Conservation (phyloP, 2,888 invertebrate species). For the Malthinus seriepunctatus region DNA sequence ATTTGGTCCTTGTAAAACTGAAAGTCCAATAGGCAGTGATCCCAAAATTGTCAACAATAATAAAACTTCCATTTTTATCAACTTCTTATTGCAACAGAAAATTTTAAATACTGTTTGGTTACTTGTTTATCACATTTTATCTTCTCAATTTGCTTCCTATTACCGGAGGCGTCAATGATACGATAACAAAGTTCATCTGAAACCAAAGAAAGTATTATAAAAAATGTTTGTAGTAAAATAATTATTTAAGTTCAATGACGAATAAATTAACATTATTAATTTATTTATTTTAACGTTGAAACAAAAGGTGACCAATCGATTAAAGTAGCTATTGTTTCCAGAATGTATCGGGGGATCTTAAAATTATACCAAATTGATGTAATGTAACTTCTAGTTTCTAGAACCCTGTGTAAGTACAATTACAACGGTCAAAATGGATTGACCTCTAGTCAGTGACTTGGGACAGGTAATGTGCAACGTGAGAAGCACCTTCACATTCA, state of each 20-base stretch:
- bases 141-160: conserved; percentile 8
- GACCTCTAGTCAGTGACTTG: too few relatives aligned
- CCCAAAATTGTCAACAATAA: conserved; percentile 3
- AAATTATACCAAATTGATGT: too few relatives aligned
- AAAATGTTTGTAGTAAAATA: background rate
- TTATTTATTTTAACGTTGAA: background rate
- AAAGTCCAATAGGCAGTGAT: conserved; percentile 1
- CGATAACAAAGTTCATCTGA: conserved; percentile 18
- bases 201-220: conserved; percentile 10
- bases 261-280: conserved; percentile 10
- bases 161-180: conserved; percentile 2
- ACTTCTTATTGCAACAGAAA: background rate
- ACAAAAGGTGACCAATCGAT: background rate
- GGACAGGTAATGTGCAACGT: too few relatives aligned
- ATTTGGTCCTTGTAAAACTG: conserved; percentile 66
- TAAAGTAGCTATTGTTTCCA: too few relatives aligned
- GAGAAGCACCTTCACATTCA: too few relatives aligned
- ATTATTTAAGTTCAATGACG: conserved; percentile 1
- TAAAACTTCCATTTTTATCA: conserved; percentile 12
- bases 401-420: too few relatives aligned
- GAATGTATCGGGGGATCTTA: too few relatives aligned
- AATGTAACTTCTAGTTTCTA: too few relatives aligned
- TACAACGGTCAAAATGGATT: too few relatives aligned
- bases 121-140: conserved; percentile 11
- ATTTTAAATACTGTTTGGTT: conserved; percentile 5